Evolutionary conservation across 2,113 vertebrate genomes (phyloP), one percentile per base, ranked within the genome.

Genomic region (Carettochelys insculpta): DNA sequence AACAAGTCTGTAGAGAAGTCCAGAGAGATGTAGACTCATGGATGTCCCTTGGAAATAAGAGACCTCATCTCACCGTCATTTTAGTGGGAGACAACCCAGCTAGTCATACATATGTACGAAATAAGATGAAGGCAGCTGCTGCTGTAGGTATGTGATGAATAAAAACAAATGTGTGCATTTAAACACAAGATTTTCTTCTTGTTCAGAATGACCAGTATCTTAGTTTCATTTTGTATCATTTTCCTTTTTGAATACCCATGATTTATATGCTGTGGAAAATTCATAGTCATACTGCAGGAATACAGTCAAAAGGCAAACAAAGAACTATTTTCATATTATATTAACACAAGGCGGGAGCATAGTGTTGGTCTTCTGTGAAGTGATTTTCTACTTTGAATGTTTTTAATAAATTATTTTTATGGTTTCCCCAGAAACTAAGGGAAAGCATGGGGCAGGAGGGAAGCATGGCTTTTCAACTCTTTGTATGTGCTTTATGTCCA

Each of bases 31-130:
- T 99, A 84, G 98, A 98, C 13, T 97, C 97, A 0, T 98, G 98
- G 95, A 87, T 99, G 10, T 97, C 98, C 7, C 95, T 97, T 93
- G 98, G 99, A 56, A 98, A 99, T 96, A 97, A 97, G 96, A 98
- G 98, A 94, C 99, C 99, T 89, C 99, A 99, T 81, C 98, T 99
- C 45, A 98, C 98, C 87, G 99, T 99, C 54, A 89, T 99, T 43
- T 92, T 99, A 80, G 98, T 99, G 47, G 99, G 99, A 24, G 98
- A 99, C 81, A 97, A 99, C 88, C 98, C 98, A 31, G 99, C 98
- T 82, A 99, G 99, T 92, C 98, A 97, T 41, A 98, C 98, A 9
- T 99, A 99, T 19, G 99, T 99, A 73, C 98, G 96, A 94, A 99
- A 98, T 96, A 99, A 99, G 97, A 98, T 98, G 80, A 98, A 97